Conservation (phyloP, 2,888 invertebrate genomes). For the Leucozona laternaria region DNA sequence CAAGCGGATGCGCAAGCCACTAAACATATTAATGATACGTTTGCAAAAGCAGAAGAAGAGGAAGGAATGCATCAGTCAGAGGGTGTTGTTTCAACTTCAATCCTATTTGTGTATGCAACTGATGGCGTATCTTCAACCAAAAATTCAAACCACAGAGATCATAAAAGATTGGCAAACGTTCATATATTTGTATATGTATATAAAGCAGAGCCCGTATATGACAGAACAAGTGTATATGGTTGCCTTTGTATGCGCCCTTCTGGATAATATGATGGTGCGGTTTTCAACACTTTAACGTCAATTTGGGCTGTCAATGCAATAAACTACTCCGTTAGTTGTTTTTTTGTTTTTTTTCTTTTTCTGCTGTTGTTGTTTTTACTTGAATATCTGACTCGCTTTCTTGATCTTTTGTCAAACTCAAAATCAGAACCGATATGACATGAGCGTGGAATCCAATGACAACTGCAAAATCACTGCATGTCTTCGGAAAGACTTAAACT, state of each 20-base stretch:
- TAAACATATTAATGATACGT: constrained; percentile 74
- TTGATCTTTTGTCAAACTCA: constrained; percentile 43
- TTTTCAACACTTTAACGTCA: constrained; percentile 74
- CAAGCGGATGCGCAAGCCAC: constrained; percentile 72
- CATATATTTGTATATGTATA: too few species aligned
- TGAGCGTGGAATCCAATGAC: constrained; percentile 35
- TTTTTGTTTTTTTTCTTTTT: constrained; percentile 9
- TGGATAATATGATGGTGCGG: constrained; percentile 63
- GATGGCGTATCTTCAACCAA: constrained; percentile 49
- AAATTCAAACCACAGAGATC: constrained; percentile 59
- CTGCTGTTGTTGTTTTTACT: too few species aligned
- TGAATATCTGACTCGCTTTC: background rate
- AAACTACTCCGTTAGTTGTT: constrained; percentile 52
- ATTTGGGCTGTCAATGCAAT: constrained; percentile 69
- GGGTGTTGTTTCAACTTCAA: constrained; percentile 24
- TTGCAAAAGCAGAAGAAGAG: constrained; percentile 1
- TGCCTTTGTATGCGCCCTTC: background rate
- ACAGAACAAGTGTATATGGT: constrained; percentile 51
- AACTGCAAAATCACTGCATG: constrained; percentile 55
- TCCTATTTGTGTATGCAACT: constrained; percentile 70
- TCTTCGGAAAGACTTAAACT: background rate
- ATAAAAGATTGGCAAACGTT: constrained; percentile 68
- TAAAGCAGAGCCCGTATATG: background rate
- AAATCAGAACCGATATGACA: constrained; percentile 3
- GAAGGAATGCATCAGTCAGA: constrained; percentile 20